These are phyloP conservation scores for Lithodes maja DNA, from an alignment of 2,888 invertebrate genomes.

Conservation along the genomic window DNA sequence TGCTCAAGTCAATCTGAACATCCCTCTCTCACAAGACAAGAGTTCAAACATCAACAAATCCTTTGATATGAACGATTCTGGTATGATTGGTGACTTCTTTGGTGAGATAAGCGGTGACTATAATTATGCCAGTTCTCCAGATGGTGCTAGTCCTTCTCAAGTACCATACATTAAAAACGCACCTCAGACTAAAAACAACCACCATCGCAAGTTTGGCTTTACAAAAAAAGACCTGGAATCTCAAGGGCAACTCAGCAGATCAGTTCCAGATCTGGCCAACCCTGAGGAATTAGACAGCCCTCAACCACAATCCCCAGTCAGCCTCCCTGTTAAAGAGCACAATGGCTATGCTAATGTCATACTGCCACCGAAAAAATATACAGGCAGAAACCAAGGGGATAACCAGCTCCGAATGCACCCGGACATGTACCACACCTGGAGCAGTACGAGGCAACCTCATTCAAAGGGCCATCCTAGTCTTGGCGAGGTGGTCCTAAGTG, in stretches of 20 bases:
- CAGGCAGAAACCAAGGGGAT: not conserved
- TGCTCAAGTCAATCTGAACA: constrained; percentile 46
- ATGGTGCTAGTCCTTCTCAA: not conserved
- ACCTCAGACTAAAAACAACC: not conserved
- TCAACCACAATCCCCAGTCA: constrained; percentile 3
- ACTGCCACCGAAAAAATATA: not conserved
- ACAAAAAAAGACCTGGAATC: not conserved
- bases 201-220: constrained; percentile 37
- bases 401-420: not conserved
- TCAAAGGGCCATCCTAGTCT: constrained; percentile 33
- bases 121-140: constrained; percentile 35
- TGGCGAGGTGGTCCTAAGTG: constrained; percentile 63
- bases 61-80: constrained; percentile 9
- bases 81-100: not conserved
- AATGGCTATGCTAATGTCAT: constrained; percentile 43
- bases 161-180: not conserved
- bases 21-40: constrained; percentile 44
- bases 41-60: constrained; percentile 45
- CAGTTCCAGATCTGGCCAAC: constrained; percentile 40
- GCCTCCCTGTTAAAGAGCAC: constrained; percentile 5
- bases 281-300: not conserved
- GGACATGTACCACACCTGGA: constrained; percentile 37
- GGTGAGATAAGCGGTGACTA: constrained; percentile 22
- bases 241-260: constrained; percentile 18
- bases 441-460: not conserved